A percentile compares a stretch with the other conserved stretches of the same genome.
Evolutionary conservation across 2,113 vertebrate species (phyloP).

Genomic region (Oncorhynchus clarkii): DNA sequence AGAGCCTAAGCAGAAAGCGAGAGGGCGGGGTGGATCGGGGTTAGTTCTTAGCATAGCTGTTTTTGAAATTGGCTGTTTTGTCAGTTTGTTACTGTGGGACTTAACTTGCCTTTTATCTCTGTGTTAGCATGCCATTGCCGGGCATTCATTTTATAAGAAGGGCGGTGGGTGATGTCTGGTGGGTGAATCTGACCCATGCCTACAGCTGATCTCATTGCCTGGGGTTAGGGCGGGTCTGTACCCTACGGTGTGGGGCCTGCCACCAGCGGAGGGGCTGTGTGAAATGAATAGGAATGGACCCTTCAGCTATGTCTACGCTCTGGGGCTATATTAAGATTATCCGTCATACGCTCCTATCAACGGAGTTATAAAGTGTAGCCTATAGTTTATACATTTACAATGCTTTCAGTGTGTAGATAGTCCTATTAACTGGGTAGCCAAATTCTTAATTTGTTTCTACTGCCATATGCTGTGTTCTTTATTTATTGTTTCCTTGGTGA

Average conservation of each 20-base stretch:
- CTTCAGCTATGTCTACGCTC: conserved; percentile 75
- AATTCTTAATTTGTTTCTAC: not conserved
- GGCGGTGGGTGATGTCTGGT: not conserved
- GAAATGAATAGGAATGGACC: conserved; percentile 73
- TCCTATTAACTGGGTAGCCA: not conserved
- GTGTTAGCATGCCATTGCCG: conserved; percentile 9
- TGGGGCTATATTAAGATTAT: conserved; percentile 72
- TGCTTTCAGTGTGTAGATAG: too few relatives aligned
- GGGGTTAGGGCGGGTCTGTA: conserved; percentile 4
- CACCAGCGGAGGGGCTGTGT: conserved; percentile 42
- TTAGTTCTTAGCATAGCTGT: conserved; percentile 13
- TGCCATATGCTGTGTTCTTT: not conserved
- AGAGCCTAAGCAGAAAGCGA: conserved; percentile 7
- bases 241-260: not conserved
- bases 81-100: not conserved
- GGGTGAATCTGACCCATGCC: conserved; percentile 25
- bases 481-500: not conserved
- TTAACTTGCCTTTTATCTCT: conserved; percentile 23
- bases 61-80: conserved; percentile 10
- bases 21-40: conserved; percentile 12
- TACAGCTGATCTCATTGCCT: not conserved
- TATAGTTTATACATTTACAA: too few relatives aligned
- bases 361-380: conserved; percentile 7
- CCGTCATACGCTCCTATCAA: conserved; percentile 55
- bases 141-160: conserved; percentile 27